Evolutionary conservation across 2,797 vertebrate genomes (phyloP).

Genomic region (Oreonectes daqikongensis): DNA sequence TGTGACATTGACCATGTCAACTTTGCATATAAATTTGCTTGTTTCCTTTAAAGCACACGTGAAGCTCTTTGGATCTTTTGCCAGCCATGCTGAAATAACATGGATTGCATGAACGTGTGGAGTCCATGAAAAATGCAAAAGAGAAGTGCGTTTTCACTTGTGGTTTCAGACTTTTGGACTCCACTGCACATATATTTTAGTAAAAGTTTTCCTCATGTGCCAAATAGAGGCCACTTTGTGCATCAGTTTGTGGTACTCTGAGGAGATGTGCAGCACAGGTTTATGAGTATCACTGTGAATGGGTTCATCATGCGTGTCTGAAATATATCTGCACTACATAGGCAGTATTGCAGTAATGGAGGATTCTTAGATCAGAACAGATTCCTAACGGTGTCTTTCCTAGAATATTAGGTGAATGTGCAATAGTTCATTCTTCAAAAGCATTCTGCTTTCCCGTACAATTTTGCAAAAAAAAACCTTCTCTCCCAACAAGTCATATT

Average conservation of each 20-base stretch:
- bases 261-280: slow-evolving; percentile 17
- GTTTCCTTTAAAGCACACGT: neutral
- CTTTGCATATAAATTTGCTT: neutral
- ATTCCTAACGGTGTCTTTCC: slow-evolving; percentile 57
- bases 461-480: slow-evolving; percentile 60
- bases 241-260: slow-evolving; percentile 44
- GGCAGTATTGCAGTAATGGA: slow-evolving; percentile 51
- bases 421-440: slow-evolving; percentile 73
- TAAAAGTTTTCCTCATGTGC: slow-evolving; percentile 48
- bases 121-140: neutral
- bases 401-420: slow-evolving; percentile 67
- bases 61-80: neutral
- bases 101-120: neutral
- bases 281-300: slow-evolving; percentile 54
- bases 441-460: slow-evolving; percentile 56
- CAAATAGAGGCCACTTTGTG: slow-evolving; percentile 45
- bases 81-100: neutral
- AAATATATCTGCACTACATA: slow-evolving; percentile 44
- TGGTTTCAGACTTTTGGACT: slow-evolving; percentile 18
- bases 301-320: slow-evolving; percentile 41
- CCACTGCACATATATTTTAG: slow-evolving; percentile 7
- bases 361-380: slow-evolving; percentile 57
- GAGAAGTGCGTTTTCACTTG: neutral
- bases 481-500: slow-evolving; percentile 70
- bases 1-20: neutral